phyloP scores from a whole-genome alignment of 2,888 invertebrate genomes.

The Tetramorium bicarinatum region DNA sequence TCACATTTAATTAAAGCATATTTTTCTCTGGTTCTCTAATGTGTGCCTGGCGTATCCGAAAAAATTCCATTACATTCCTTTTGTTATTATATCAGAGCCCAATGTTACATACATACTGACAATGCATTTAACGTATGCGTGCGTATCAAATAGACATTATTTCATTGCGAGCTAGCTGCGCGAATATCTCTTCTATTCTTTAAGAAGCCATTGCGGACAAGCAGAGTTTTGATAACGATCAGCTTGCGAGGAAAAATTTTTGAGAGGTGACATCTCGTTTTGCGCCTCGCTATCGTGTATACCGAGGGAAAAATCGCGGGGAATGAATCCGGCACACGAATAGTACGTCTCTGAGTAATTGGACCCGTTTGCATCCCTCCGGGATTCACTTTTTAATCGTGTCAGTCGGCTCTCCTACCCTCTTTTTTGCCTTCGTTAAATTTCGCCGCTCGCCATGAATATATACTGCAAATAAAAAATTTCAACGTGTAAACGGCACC shows the following conservation, averaged over 20 bases:
- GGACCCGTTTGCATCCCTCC: slow-evolving; percentile 68
- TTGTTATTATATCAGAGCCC: background rate
- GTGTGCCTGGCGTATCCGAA: slow-evolving; percentile 44
- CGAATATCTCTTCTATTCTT: background rate
- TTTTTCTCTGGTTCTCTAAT: slow-evolving; percentile 48
- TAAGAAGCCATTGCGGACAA: background rate
- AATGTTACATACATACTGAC: background rate
- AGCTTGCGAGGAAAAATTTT: slow-evolving; percentile 55
- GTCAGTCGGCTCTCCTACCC: slow-evolving; percentile 65
- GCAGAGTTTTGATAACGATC: background rate
- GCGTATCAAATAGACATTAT: background rate
- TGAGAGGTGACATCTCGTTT: slow-evolving; percentile 65
- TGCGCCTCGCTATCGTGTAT: slow-evolving; percentile 56
- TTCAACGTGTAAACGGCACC: slow-evolving; percentile 49
- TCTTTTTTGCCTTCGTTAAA: slow-evolving; percentile 73
- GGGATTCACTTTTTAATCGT: slow-evolving; percentile 74
- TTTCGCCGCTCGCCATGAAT: slow-evolving; percentile 66
- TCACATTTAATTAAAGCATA: slow-evolving; percentile 81
- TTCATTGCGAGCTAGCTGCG: background rate
- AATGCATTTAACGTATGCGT: background rate
- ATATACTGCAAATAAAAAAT: slow-evolving; percentile 57
- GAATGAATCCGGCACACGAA: slow-evolving; percentile 64
- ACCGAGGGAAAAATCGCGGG: slow-evolving; percentile 52
- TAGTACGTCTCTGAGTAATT: slow-evolving; percentile 74
- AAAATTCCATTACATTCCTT: slow-evolving; percentile 62